Base-by-base conservation (phyloP, 2,113 vertebrate species). In the Nothobranchius furzeri region DNA sequence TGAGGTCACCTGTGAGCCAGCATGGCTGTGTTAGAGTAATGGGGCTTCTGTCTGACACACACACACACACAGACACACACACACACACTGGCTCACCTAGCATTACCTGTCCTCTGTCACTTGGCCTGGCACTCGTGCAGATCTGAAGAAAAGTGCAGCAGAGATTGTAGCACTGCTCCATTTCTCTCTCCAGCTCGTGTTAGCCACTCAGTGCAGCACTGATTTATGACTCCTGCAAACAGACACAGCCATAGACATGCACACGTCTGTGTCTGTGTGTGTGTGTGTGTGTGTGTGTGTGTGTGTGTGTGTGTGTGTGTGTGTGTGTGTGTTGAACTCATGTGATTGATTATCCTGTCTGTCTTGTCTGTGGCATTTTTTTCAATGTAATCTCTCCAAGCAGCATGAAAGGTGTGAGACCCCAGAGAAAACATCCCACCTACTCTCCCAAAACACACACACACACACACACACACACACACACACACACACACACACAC, bases 321-420 rank as follows among this genome's bases (percentile, higher is more conserved):
- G 37, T 40, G 37, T 86, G 30, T 40, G 37, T 40, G 37, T 40
- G n/a, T 75, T 83, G 55, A 56, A 58, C 81, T 83, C 83, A 72
- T 76, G 85, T 92, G 92, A 93, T 93, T 92, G 90, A 92, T 93
- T 90, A 89, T 90, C 89, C 90, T 83, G 91, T 88, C 88, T 53
- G 86, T 86, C 84, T 87, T 81, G 91, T 90, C 88, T 83, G 85
- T 85, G 85, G 84, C 88, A 83, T 90, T 91, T 91, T 90, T 75
- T 46, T 9, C 1, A 89, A 89, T 80, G 79, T 85, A 89, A 87
- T 89, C 85, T 85, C 79, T 75, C 71, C 54, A 79, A 89, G 83
- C 85, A 88, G 89, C 87, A 82, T 87, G 86, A 90, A 87, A 88
- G 81, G 87, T 86, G 81, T 78, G 75, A 76, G 78, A 86, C 87